Conservation (phyloP, 2,888 invertebrate species). For the Diachrysia chrysitis region DNA sequence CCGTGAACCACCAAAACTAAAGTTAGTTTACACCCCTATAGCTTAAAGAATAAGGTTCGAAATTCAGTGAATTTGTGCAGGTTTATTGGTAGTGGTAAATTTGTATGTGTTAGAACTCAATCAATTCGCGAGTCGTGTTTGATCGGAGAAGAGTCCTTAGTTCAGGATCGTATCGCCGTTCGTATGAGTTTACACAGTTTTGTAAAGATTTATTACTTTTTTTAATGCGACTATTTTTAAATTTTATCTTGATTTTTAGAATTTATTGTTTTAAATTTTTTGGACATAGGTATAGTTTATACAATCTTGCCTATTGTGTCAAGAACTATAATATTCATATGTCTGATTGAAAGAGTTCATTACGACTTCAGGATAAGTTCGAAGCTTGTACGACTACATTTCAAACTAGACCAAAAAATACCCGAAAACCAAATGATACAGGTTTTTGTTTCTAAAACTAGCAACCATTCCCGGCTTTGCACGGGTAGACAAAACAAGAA, state of each 20-base stretch:
- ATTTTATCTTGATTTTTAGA: neutral
- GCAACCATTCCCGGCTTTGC: too few species aligned
- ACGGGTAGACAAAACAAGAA: too few species aligned
- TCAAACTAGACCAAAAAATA: too few species aligned
- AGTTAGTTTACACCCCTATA: constrained; percentile 41
- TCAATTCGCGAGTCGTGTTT: constrained; percentile 83
- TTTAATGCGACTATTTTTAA: constrained; percentile 3
- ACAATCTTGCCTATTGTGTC: too few species aligned
- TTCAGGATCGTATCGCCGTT: constrained; percentile 42
- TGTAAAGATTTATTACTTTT: constrained; percentile 24
- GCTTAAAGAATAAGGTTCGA: constrained; percentile 48
- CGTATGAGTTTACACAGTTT: constrained; percentile 34
- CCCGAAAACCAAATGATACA: too few species aligned
- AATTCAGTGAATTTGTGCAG: constrained; percentile 34
- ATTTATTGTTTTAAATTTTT: too few species aligned
- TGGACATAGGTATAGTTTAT: too few species aligned
- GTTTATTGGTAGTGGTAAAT: constrained; percentile 30
- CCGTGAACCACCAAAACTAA: neutral
- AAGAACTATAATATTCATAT: too few species aligned
- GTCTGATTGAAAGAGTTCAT: too few species aligned
- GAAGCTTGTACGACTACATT: too few species aligned
- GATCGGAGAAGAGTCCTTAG: constrained; percentile 76
- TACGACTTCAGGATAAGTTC: too few species aligned
- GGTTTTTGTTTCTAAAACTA: too few species aligned
- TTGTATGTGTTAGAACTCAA: constrained; percentile 71